These are phyloP conservation scores for Pygoscelis antarcticus DNA, from an alignment of 2,113 vertebrate species.

Conservation along the genomic window DNA sequence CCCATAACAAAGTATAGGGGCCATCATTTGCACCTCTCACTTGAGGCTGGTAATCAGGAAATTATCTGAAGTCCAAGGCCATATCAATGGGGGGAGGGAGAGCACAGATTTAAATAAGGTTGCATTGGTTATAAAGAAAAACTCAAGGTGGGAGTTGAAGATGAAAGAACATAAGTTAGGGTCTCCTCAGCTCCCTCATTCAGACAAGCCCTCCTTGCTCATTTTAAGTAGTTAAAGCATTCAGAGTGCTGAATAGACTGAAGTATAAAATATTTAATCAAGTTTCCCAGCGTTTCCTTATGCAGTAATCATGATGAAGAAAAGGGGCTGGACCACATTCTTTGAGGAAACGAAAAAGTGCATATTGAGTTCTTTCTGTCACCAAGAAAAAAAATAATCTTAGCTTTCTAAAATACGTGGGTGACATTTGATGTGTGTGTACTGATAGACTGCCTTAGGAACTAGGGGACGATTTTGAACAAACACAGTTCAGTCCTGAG, in stretches of 20 bases:
- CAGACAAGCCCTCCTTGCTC: not conserved
- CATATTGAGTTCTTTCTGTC: not conserved
- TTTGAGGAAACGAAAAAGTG: not conserved
- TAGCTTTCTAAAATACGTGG: not conserved
- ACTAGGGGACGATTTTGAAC: not conserved
- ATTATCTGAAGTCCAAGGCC: not conserved
- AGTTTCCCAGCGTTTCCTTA: not conserved
- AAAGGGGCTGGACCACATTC: not conserved
- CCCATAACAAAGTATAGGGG: not conserved
- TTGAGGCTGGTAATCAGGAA: not conserved
- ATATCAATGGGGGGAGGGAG: not conserved
- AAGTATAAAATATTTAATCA: not conserved
- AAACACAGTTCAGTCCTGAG: not conserved
- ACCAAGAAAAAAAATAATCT: not conserved
- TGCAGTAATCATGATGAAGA: not conserved
- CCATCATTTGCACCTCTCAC: not conserved
- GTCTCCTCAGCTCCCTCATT: not conserved
- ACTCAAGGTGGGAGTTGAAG: not conserved
- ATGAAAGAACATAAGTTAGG: not conserved
- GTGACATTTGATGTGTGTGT: not conserved
- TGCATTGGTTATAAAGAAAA: not conserved
- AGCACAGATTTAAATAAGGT: not conserved
- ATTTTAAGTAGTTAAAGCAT: not conserved
- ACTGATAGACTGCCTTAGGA: not conserved
- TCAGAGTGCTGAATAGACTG: not conserved